Percentiles rank a stretch among this genome's conserved stretches.
These are phyloP conservation scores for Micropterix aruncella DNA, from an alignment of 2,888 invertebrate genomes.

Conservation along the genomic window DNA sequence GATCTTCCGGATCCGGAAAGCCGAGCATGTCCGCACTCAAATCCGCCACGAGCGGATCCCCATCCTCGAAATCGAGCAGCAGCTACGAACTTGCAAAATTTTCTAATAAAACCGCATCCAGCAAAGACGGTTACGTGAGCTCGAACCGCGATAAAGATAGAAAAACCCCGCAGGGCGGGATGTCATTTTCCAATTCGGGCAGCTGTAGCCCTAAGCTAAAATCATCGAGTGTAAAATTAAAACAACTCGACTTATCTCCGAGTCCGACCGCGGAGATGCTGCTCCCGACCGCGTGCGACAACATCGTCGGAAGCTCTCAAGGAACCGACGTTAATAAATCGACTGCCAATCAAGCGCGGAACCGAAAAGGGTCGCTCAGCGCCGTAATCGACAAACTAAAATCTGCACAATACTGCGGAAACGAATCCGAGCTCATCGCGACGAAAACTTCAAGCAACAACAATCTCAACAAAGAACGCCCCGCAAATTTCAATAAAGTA, in stretches of 20 bases:
- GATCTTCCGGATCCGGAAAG: conserved; percentile 62
- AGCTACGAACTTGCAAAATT: conserved; percentile 37
- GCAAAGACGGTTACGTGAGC: conserved; percentile 31
- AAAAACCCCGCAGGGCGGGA: conserved; percentile 32
- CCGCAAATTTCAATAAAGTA: conserved; percentile 22
- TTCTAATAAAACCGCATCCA: conserved; percentile 27
- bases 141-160: conserved; percentile 35
- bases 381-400: conserved; percentile 81
- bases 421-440: conserved; percentile 34
- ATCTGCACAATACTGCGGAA: conserved; percentile 52
- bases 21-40: conserved; percentile 82
- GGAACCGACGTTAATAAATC: conserved; percentile 45
- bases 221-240: conserved; percentile 49
- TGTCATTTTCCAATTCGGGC: conserved; percentile 37
- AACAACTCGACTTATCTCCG: conserved; percentile 48
- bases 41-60: conserved; percentile 57
- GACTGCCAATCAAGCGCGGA: conserved; percentile 43
- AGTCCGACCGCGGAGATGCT: conserved; percentile 28
- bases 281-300: conserved; percentile 25
- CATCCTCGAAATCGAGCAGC: conserved; percentile 45
- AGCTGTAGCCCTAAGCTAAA: conserved; percentile 53
- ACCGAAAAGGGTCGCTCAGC: conserved; percentile 61
- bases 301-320: conserved; percentile 34
- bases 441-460: conserved; percentile 33
- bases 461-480: conserved; percentile 15